phyloP scores from a whole-genome alignment of 2,888 invertebrate genomes.

The Netelia inedita region DNA sequence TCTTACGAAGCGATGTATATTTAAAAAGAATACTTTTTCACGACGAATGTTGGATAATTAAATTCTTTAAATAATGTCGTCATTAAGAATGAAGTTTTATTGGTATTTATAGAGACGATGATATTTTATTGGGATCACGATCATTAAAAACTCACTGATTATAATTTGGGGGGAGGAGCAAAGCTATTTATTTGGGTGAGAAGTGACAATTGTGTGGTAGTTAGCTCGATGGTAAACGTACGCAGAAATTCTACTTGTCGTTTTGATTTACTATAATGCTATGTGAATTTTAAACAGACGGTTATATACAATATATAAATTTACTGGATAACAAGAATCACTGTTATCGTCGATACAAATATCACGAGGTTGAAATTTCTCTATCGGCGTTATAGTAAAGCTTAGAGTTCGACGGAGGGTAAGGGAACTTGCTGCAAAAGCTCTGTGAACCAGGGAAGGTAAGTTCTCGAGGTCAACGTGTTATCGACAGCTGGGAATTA shows the following conservation, averaged over 20 bases:
- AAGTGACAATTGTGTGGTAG: slow-evolving; percentile 14
- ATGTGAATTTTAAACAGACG: slow-evolving; percentile 27
- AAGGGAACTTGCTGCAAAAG: slow-evolving; percentile 23
- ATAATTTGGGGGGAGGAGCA: slow-evolving; percentile 4
- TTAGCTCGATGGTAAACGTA: slow-evolving; percentile 22
- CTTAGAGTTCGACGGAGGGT: slow-evolving; percentile 16
- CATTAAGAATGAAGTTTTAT: no score
- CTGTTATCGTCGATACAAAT: not conserved
- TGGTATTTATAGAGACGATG: no score
- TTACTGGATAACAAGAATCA: not conserved
- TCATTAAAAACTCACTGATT: no score
- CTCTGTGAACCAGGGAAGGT: not conserved
- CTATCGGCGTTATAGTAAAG: slow-evolving; percentile 15
- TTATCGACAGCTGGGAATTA: slow-evolving; percentile 45
- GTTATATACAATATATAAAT: not conserved
- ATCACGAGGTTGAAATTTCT: not conserved
- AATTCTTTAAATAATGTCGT: no score
- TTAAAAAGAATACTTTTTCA: no score
- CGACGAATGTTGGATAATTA: no score
- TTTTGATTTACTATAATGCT: not conserved
- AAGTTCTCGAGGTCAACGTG: slow-evolving; percentile 1
- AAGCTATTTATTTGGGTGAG: not conserved
- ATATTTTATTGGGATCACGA: no score
- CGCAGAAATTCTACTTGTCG: slow-evolving; percentile 2
- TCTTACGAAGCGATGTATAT: no score